A percentile compares a stretch with the other conserved stretches of the same genome.
These are phyloP conservation scores for Saimiri boliviensis DNA, from an alignment of 2,113 vertebrate species.

Conservation along the genomic window DNA sequence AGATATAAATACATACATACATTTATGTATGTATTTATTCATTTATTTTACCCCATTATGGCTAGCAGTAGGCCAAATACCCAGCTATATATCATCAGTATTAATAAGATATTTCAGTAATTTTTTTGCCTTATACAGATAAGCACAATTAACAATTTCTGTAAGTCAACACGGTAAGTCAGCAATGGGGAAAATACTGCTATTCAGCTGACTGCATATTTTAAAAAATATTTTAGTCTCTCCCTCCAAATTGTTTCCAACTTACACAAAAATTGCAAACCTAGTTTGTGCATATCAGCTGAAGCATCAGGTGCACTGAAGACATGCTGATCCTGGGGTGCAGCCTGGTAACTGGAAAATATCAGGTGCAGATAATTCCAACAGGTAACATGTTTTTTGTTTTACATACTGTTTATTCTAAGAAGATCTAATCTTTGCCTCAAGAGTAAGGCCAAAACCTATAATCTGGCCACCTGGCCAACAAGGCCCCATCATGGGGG, in stretches of 20 bases:
- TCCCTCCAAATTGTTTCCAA: too few species aligned
- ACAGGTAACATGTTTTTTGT: background rate
- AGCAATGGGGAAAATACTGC: background rate
- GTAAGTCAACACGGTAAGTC: background rate
- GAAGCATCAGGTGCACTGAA: background rate
- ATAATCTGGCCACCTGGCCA: background rate
- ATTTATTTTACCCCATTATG: background rate
- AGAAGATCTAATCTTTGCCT: background rate
- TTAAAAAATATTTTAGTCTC: background rate
- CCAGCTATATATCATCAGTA: background rate
- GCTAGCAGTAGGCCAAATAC: background rate
- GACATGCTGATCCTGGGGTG: background rate
- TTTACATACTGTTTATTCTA: background rate
- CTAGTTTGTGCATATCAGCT: rapidly evolving
- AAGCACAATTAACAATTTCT: conserved; percentile 25
- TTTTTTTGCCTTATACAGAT: background rate
- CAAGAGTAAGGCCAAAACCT: background rate
- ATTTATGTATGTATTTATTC: background rate
- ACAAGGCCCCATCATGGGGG: too few species aligned
- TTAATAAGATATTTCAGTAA: background rate
- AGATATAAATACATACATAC: background rate
- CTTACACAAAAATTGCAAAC: background rate
- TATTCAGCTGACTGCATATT: background rate
- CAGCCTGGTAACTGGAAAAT: background rate
- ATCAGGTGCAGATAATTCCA: background rate